Evolutionary conservation across 2,113 vertebrate species (phyloP).

Genomic region (Amblyornis subalaris): DNA sequence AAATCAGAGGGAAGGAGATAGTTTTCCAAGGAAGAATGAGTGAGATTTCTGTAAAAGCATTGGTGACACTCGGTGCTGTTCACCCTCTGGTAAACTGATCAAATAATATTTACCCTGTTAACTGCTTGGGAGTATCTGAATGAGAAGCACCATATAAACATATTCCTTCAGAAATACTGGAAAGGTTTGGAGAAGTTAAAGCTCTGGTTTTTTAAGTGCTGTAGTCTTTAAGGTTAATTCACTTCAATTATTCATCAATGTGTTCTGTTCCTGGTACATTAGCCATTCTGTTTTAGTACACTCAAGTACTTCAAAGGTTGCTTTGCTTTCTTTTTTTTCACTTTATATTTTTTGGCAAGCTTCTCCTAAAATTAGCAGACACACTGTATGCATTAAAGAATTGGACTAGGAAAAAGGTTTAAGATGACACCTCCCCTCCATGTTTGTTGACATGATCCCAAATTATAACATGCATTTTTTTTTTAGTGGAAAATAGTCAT

Average conservation of each 20-base stretch:
- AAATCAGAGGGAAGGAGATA: not conserved
- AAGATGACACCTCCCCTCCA: not conserved
- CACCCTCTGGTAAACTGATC: not conserved
- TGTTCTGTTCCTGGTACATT: not conserved
- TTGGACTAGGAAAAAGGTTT: not conserved
- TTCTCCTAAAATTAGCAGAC: not conserved
- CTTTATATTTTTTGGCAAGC: not conserved
- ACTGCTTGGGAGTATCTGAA: not conserved
- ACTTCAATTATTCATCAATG: not conserved
- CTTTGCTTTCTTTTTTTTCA: fast-evolving
- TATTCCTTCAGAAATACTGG: not conserved
- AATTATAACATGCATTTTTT: not conserved
- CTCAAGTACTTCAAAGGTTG: not conserved
- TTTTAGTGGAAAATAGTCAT: not conserved
- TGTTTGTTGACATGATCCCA: not conserved
- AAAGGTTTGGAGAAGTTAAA: not conserved
- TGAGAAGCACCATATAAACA: not conserved
- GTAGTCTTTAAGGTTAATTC: not conserved
- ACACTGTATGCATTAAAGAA: not conserved
- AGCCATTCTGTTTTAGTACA: not conserved
- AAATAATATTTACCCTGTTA: not conserved
- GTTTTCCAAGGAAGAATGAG: not conserved
- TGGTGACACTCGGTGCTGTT: not conserved
- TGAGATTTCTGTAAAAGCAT: not conserved
- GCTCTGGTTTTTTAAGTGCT: not conserved